Evolutionary conservation across 2,888 invertebrate species (phyloP), one percentile per base, ranked within the genome.

Genomic region (Trissolcus japonicus): DNA sequence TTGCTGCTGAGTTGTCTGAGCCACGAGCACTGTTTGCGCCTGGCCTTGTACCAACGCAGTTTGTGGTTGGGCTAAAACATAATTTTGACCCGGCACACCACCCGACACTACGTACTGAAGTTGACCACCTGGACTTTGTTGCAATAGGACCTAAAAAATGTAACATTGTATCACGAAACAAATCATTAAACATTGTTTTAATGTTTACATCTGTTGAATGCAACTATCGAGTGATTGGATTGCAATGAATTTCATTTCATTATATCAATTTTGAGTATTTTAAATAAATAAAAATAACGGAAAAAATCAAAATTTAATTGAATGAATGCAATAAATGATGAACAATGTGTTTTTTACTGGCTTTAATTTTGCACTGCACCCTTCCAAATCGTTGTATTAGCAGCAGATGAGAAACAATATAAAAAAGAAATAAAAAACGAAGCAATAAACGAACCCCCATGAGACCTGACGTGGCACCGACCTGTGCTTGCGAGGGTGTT

Each of bases 1-100:
- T 79, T 92, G 92, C 75, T 94, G 93, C 81, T 93, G 93, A 0
- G 92, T 90, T 0, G 93, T 92, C 83, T 94, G 93, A 0, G 94
- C 92, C 0, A 94, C 92, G 1, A 94, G 87, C 0, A 94, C 91
- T 0, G 94, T 93, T 80, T 93, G 92, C 0, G 91, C 90, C 81
- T 92, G 92, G 0, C 92, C 92, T 79, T 92, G 91, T 0, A 92
- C 91, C 35, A 92, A 85, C 0, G 91, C 91, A 0, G 92, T 91
- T 76, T 92, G 92, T 7, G 93, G 92, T 81, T 94, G 94, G 0
- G 94, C 93, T 11, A 94, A 91, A 46, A 94, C 91, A 82, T 93
- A 94, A 76, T 91, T 91, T 81, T 93, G 93, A 0, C 93, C 92
- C 54, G 91, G 91, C 9, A 89, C 87, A 14, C 90, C 90, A 14